Evolutionary conservation across 2,797 vertebrate genomes (phyloP), one percentile per base, ranked within the genome.

Genomic region (Sardinella longiceps): DNA sequence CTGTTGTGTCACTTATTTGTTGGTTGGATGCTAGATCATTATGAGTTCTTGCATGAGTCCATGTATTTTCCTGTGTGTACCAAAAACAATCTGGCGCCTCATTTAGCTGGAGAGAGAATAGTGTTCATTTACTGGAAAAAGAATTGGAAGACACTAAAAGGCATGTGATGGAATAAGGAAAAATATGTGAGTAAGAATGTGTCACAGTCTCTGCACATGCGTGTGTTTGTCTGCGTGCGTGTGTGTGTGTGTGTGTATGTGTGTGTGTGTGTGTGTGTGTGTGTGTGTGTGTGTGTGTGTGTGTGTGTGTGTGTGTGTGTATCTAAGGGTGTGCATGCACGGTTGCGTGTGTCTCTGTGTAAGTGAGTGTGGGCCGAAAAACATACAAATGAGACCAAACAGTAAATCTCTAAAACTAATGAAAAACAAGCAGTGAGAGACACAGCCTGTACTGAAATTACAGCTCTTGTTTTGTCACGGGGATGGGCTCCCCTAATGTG

Each of bases 401-500:
- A 86, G 85, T 87, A 82, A 89, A 88, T 89, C 70, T 87, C 48
- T 85, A 37, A 88, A 82, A 89, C 60, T 88, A 90, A 89, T 85
- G 25, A 88, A 90, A 90, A 84, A 56, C 15, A 84, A 87, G 81
- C 84, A 80, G 80, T 90, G 88, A 86, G 86, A 91, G 86, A 87
- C 81, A 48, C 85, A 88, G 90, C 84, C 88, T 88, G 87, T 84
- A 81, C 84, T 88, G 84, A 90, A 89, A 83, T 90, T 87, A 91
- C 89, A 83, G 87, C 89, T 88, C 87, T 83, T 84, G 90, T 88
- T 88, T 91, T 90, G 91, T 92, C 85, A 87, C 85, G 43, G 86
- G 86, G 89, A 88, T 89, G 77, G 88, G 88, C 90, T 90, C 92
- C 88, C 86, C 86, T 89, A 90, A 91, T 93, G 88, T 85, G 86